Conservation (phyloP, 2,888 invertebrate genomes). For the Eretmocerus hayati region DNA sequence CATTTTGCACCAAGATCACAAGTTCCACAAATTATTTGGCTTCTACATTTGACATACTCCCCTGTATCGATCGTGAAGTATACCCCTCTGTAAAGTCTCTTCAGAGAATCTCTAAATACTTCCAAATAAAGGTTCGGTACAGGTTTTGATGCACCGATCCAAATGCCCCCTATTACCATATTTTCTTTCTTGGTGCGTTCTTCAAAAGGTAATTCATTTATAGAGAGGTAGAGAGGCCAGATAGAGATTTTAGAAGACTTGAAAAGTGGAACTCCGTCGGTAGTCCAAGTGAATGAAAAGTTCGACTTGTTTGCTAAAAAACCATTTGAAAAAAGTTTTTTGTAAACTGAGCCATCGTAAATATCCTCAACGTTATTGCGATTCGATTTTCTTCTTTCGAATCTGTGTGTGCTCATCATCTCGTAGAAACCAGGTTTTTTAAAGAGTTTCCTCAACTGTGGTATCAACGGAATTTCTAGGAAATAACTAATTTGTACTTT, state of each 20-base stretch:
- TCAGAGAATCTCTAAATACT: background rate
- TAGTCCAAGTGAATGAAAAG: conserved; percentile 26
- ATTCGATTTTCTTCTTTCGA: background rate
- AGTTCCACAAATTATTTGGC: conserved; percentile 4
- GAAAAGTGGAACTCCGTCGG: conserved; percentile 17
- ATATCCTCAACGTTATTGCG: background rate
- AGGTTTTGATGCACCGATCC: too few relatives aligned
- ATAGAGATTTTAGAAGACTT: conserved; percentile 23
- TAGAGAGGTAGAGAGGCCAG: conserved; percentile 24
- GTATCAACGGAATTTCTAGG: background rate
- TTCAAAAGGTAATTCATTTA: conserved; percentile 22
- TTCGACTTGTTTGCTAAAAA: conserved; percentile 4
- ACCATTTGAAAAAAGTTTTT: background rate
- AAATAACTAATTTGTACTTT: background rate
- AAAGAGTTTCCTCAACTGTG: background rate
- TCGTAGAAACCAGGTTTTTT: background rate
- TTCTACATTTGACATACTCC: background rate
- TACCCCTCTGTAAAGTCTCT: background rate
- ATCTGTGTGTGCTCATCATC: background rate
- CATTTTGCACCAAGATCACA: conserved; percentile 3
- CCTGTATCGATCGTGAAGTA: background rate
- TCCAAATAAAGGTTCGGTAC: background rate
- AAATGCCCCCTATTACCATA: too few relatives aligned
- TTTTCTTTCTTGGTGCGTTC: background rate
- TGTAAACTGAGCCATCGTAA: background rate